Percentiles rank a stretch among this genome's conserved stretches.
phyloP scores from a whole-genome alignment of 1,140 invertebrate species.

The Drosophila lacteicornis region DNA sequence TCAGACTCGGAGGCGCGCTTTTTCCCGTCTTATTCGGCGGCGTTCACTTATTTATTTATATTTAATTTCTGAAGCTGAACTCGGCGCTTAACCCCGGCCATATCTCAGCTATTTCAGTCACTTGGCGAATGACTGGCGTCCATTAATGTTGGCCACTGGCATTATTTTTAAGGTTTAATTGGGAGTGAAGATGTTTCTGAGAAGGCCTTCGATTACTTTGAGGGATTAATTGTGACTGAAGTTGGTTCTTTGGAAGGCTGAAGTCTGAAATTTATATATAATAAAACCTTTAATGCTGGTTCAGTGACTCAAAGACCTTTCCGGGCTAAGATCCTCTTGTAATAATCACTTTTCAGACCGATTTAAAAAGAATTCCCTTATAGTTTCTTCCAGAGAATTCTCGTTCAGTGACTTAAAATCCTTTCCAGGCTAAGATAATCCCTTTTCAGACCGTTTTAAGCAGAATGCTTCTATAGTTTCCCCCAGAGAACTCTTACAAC shows the following conservation, averaged over 20 bases:
- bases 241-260: too few relatives aligned
- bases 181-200: not conserved
- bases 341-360: too few relatives aligned
- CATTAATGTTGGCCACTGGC: too few relatives aligned
- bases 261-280: too few relatives aligned
- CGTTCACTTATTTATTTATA: constrained; percentile 64
- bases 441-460: not conserved
- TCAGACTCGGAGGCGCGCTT: not conserved
- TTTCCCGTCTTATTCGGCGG: constrained; percentile 12
- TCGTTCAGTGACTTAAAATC: too few relatives aligned
- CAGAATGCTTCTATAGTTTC: not conserved
- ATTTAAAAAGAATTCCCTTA: too few relatives aligned
- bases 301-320: too few relatives aligned
- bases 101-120: not conserved
- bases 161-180: not conserved
- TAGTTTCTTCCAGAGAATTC: too few relatives aligned
- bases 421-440: too few relatives aligned
- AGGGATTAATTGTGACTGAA: not conserved
- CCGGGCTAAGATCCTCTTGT: too few relatives aligned
- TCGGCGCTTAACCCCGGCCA: not conserved
- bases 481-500: not conserved
- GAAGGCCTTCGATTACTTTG: not conserved
- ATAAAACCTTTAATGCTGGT: too few relatives aligned
- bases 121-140: too few relatives aligned
- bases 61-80: constrained; percentile 54